A percentile compares a stretch with the other conserved stretches of the same genome.
phyloP scores from a whole-genome alignment of 2,888 invertebrate species.

The Drosophila heteroneura region DNA sequence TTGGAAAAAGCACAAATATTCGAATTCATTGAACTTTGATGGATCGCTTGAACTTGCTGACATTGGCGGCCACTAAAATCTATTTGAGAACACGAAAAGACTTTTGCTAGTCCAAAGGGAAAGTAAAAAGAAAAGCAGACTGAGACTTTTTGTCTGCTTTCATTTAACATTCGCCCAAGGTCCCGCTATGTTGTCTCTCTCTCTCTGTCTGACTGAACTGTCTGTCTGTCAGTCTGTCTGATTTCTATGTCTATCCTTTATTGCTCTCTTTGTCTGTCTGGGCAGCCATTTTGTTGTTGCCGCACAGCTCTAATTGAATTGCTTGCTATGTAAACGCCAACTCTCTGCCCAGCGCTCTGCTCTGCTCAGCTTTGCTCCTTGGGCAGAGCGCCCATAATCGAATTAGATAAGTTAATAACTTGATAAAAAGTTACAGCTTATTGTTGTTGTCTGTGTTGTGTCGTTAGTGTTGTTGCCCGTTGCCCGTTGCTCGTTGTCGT shows the following conservation, averaged over 20 bases:
- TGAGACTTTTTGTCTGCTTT: not conserved
- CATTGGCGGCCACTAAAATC: constrained; percentile 5
- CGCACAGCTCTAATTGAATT: constrained; percentile 77
- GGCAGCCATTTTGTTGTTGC: constrained; percentile 49
- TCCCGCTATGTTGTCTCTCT: constrained; percentile 22
- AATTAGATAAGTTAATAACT: constrained; percentile 82
- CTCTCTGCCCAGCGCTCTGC: constrained; percentile 20
- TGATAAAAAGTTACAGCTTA: constrained; percentile 76
- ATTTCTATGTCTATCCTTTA: constrained; percentile 12
- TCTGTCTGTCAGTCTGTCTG: constrained; percentile 42
- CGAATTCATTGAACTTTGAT: constrained; percentile 17
- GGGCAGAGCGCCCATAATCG: constrained; percentile 70
- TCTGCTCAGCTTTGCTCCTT: constrained; percentile 19
- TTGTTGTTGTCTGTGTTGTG: constrained; percentile 41
- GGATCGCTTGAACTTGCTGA: constrained; percentile 13
- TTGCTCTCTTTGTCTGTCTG: constrained; percentile 36
- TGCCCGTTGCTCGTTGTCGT: constrained; percentile 35
- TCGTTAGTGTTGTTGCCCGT: constrained; percentile 42
- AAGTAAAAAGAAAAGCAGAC: not conserved
- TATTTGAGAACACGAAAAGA: not conserved
- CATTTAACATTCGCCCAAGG: constrained; percentile 38
- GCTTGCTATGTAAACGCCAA: constrained; percentile 67
- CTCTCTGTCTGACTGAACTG: not conserved
- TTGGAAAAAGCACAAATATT: constrained; percentile 2
- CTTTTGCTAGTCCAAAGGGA: not conserved